These are phyloP conservation scores for Dallia pectoralis DNA, from an alignment of 2,797 vertebrate species.

Conservation along the genomic window DNA sequence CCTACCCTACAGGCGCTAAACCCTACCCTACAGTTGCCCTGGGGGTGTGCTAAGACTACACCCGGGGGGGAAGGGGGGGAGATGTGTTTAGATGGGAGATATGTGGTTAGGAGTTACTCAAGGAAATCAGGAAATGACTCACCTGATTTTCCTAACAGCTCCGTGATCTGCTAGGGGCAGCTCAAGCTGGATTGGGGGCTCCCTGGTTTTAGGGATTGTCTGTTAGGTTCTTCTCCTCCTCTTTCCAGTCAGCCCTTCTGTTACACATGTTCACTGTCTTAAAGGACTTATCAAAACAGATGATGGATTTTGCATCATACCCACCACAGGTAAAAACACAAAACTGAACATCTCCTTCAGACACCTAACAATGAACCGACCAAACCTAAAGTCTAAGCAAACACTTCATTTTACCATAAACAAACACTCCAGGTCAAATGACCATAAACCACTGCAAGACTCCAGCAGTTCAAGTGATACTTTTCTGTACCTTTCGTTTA, in stretches of 20 bases:
- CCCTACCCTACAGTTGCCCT: slow-evolving; percentile 5
- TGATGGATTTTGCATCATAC: neutral
- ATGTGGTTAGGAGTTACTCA: neutral
- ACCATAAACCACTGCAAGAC: neutral
- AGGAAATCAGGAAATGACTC: slow-evolving; percentile 8
- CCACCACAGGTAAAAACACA: neutral
- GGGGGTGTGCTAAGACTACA: slow-evolving; percentile 20
- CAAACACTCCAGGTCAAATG: slow-evolving; percentile 5
- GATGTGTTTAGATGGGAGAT: slow-evolving; percentile 21
- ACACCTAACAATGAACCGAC: neutral
- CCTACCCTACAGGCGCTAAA: slow-evolving; percentile 32
- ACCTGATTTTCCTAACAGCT: slow-evolving; percentile 4
- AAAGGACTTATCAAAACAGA: neutral
- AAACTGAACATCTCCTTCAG: neutral
- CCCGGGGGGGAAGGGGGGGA: neutral
- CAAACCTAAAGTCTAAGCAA: neutral
- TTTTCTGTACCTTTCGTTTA: too few relatives aligned
- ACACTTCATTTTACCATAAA: neutral
- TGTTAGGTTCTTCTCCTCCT: neutral
- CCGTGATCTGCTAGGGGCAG: neutral
- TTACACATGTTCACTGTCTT: slow-evolving; percentile 3
- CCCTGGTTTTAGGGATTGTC: neutral
- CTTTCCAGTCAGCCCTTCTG: neutral
- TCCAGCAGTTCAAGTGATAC: neutral
- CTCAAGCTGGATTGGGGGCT: neutral